Evolutionary conservation across 2,797 vertebrate species (phyloP), one percentile per base, ranked within the genome.

Genomic region (Aselliscus stoliczkanus): DNA sequence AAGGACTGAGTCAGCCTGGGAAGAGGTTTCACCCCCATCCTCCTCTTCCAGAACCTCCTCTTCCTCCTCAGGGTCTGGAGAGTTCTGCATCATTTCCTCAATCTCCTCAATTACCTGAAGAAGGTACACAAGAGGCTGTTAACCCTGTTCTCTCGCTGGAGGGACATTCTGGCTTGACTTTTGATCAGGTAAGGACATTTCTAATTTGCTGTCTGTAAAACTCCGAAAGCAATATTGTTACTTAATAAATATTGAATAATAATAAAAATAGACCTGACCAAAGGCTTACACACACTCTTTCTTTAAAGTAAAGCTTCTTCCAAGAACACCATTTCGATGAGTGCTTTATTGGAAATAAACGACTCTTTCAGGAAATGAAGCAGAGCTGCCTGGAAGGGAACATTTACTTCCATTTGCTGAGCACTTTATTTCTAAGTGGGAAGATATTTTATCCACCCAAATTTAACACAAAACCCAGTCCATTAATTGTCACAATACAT

Each of bases 1-100:
- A 88, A 99, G 98, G 64, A 99, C 98, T 0, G 99, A 99, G 96
- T 98, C 99, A 5, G 98, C 98, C 94, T 99, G 99, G 90, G 98
- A 98, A 31, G 99, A 98, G 90, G 98, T 98, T 80, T 98, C 98
- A 83, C 98, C 99, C 60, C 97, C 98, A 96, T 99, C 99, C 73
- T 99, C 98, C n/a, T 98, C 99, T 52, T 99, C 99, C 34, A 99
- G 98, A 42, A 98, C 99, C 90, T 99, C 99, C 88, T 99, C 97
- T 84, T 98, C 99, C 0, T 99, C 99, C 5, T 99, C 99, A 0
- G 99, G 99, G 96, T 99, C 99, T 0, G 99, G 99, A 25, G 99
- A 99, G 97, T 99, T 99, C 98, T 99, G 99, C 99, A 99, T 99
- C 99, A 99, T 99, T 97, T 99, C 99, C 9, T 99, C 99, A 20